Base-by-base conservation (phyloP, 2,113 vertebrate species). In the Tyto alba region DNA sequence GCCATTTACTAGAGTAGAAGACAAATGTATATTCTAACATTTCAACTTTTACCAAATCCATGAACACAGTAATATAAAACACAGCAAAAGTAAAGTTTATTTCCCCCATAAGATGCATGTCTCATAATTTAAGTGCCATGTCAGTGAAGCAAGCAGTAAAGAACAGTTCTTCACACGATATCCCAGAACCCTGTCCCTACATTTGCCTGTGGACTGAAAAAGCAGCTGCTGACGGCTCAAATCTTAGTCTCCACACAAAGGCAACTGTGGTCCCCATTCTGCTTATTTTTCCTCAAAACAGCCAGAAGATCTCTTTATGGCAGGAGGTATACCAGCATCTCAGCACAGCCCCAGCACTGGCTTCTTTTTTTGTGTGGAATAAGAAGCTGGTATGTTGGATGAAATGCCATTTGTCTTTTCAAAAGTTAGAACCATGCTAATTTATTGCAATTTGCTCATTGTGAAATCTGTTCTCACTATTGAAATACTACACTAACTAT, bases 41-140 rank as follows among this genome's bases (percentile, higher is more conserved):
- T 36, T 50, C 5, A 43, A 17, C 59, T 71, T 73, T 40, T 38
- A 78, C 47, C n/a, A 87, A 72, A 62, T n/a, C 40, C 53, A 50
- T 19, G 9, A 76, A 13, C 27, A 48, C 0, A 0, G 14, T n/a
- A 67, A 63, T 19, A 21, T 41, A 22, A 74, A 78, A 57, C 29
- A 78, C 0, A 41, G 34, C 17, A 88, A 74, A 52, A 56, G 18
- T 16, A 66, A 62, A 74, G 43, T 38, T 69, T 67, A 62, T 25
- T 67, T 82, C 10, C 41, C 34, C 52, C 11, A 9, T 20, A 81
- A 66, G 43, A 55, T 16, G 3, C 13, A 38, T 1, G 3, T 48
- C 23, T 7, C 7, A 19, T 7, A 82, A 67, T 41, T 56, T 10
- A 48, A 63, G 38, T 32, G 9, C 9, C 11, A 11, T 1, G 3